Evolutionary conservation across 2,113 vertebrate species (phyloP).

Genomic region (Egretta garzetta): DNA sequence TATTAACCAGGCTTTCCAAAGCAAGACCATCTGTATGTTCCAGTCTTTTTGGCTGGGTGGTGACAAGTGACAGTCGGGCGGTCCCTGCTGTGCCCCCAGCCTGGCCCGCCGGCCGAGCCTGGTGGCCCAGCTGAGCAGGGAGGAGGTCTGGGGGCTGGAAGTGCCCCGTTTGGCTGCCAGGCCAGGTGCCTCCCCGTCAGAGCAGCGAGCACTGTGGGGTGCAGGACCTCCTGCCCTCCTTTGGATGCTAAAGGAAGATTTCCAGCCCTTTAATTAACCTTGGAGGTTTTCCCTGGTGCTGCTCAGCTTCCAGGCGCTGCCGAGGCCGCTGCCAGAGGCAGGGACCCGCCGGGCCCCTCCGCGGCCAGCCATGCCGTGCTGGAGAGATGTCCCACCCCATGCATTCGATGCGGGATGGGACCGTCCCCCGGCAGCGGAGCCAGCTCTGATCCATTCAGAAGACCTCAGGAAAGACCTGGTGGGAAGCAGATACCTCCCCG

Average conservation of each 20-base stretch:
- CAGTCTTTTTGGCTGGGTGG: neutral
- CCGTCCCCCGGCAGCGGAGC: neutral
- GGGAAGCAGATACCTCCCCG: neutral
- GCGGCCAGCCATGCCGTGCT: neutral
- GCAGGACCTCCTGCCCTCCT: too few relatives aligned
- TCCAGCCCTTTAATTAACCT: too few relatives aligned
- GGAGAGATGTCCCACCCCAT: accelerated
- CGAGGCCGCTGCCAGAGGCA: too few relatives aligned
- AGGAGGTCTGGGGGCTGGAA: too few relatives aligned
- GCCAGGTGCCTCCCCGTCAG: too few relatives aligned
- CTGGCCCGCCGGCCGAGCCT: neutral
- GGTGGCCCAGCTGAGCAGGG: too few relatives aligned
- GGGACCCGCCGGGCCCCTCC: too few relatives aligned
- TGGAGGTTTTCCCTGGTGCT: too few relatives aligned
- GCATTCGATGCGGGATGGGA: neutral
- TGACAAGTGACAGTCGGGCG: neutral
- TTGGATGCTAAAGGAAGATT: too few relatives aligned
- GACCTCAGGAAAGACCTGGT: neutral
- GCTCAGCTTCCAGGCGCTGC: too few relatives aligned
- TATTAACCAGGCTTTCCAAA: neutral
- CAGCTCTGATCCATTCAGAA: neutral
- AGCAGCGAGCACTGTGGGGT: too few relatives aligned
- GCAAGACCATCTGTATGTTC: neutral
- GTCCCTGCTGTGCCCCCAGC: neutral
- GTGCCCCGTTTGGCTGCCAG: too few relatives aligned